A percentile compares a stretch with the other conserved stretches of the same genome.
phyloP scores from a whole-genome alignment of 2,113 vertebrate genomes.

The Trinectes maculatus region DNA sequence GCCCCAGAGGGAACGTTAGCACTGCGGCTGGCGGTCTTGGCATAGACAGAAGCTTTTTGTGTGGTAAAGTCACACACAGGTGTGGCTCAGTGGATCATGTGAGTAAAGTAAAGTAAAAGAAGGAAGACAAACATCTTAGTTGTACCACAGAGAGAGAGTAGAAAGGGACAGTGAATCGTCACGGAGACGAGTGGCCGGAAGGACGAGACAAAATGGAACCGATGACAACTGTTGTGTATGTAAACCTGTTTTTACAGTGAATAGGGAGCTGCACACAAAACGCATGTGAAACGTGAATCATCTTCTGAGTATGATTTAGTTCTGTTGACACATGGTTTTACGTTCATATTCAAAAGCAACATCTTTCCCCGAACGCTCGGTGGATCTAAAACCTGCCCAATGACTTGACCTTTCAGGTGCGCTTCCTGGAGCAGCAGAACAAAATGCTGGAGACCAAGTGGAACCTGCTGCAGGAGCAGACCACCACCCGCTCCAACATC shows the following conservation, averaged over 20 bases:
- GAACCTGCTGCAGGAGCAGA: slow-evolving; percentile 90
- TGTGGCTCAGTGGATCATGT: slow-evolving; percentile 9
- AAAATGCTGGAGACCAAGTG: slow-evolving; percentile 98
- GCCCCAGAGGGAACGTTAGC: slow-evolving; percentile 5
- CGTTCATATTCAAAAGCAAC: background rate
- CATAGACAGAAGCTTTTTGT: slow-evolving; percentile 10
- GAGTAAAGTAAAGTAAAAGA: slow-evolving; percentile 37
- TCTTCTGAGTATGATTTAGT: no score
- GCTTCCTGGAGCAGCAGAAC: slow-evolving; percentile 96
- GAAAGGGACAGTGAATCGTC: background rate
- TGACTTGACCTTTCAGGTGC: slow-evolving; percentile 79
- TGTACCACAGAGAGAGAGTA: background rate
- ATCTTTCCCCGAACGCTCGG: background rate
- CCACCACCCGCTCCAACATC: slow-evolving; percentile 81
- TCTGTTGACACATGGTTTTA: background rate
- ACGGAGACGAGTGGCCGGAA: background rate
- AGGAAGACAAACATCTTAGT: slow-evolving; percentile 9
- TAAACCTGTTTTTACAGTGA: no score
- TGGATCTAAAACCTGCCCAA: slow-evolving; percentile 9
- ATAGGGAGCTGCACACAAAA: no score
- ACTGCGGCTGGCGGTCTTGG: background rate
- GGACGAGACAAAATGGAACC: background rate
- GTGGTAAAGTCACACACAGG: slow-evolving; percentile 37
- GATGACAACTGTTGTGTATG: background rate
- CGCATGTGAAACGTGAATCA: no score